These are phyloP conservation scores for Amphiura filiformis DNA, from an alignment of 35 echinoderm and acorn worm genomes.

Conservation along the genomic window DNA sequence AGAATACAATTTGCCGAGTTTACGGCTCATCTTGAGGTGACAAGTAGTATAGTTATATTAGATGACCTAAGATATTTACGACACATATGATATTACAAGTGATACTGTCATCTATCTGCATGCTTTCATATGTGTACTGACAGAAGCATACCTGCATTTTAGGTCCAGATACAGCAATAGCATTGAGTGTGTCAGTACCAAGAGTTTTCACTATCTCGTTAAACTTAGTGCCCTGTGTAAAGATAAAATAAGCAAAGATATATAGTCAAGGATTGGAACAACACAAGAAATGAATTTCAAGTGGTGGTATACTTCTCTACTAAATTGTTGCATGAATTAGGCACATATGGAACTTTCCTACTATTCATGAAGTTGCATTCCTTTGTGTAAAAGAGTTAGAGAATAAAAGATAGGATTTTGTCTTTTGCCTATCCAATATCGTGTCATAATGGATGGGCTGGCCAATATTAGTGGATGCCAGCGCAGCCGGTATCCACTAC, in stretches of 20 bases:
- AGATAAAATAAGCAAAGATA: conserved; percentile 3
- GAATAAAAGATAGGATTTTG: too few relatives aligned
- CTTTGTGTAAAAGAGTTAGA: not conserved
- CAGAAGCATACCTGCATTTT: conserved; percentile 71
- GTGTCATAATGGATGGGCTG: too few relatives aligned
- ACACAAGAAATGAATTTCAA: not conserved
- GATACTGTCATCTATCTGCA: too few relatives aligned
- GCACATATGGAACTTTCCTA: not conserved
- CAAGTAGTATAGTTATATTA: too few relatives aligned
- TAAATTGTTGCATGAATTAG: not conserved
- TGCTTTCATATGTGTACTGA: too few relatives aligned
- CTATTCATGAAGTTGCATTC: not conserved
- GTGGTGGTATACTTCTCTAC: not conserved
- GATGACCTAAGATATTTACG: too few relatives aligned
- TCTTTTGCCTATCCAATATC: too few relatives aligned
- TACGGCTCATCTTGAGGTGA: too few relatives aligned
- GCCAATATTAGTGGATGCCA: too few relatives aligned
- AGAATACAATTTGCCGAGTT: too few relatives aligned
- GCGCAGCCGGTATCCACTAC: too few relatives aligned
- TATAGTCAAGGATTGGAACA: not conserved
- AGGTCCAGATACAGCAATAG: conserved; percentile 78
- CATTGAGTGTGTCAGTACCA: conserved; percentile 58
- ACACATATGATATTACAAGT: too few relatives aligned
- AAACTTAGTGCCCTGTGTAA: conserved; percentile 75
- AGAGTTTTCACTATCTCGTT: conserved; percentile 64